These are phyloP conservation scores for Aphidoletes aphidimyza DNA, from an alignment of 2,888 invertebrate species.

Conservation along the genomic window DNA sequence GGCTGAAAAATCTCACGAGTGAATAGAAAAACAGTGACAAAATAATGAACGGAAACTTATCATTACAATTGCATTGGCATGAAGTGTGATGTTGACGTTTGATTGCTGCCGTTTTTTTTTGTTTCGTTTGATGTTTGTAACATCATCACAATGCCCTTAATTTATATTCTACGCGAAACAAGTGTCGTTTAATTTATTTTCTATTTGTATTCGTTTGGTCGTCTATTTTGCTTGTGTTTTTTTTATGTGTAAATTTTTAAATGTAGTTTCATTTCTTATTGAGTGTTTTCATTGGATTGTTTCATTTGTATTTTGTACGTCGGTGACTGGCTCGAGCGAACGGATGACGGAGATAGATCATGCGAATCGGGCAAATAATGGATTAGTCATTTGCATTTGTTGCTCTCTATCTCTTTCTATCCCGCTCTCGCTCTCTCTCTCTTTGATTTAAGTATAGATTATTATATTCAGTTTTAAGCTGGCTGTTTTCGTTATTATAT, in stretches of 20 bases:
- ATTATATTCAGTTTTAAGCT: background rate
- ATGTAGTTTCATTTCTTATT: background rate
- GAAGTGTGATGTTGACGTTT: slow-evolving; percentile 24
- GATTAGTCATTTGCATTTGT: slow-evolving; percentile 34
- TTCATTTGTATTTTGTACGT: background rate
- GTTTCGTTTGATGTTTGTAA: background rate
- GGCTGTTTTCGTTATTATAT: background rate
- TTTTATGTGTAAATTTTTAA: background rate
- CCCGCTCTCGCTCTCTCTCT: background rate
- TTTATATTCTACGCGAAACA: slow-evolving; percentile 29
- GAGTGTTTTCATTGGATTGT: background rate
- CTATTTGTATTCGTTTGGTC: background rate
- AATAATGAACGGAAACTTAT: slow-evolving; percentile 19
- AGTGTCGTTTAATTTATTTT: slow-evolving; percentile 36
- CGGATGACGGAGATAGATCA: too few species aligned
- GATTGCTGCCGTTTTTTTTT: background rate
- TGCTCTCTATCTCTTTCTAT: background rate
- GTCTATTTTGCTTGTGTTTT: background rate
- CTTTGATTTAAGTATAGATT: background rate
- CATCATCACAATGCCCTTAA: slow-evolving; percentile 31
- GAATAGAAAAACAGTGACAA: background rate
- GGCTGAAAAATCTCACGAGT: background rate
- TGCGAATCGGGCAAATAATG: background rate
- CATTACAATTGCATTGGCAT: slow-evolving; percentile 29
- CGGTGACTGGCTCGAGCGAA: background rate